phyloP scores from a whole-genome alignment of 2,797 vertebrate genomes.

The Pseudochirops corinnae region DNA sequence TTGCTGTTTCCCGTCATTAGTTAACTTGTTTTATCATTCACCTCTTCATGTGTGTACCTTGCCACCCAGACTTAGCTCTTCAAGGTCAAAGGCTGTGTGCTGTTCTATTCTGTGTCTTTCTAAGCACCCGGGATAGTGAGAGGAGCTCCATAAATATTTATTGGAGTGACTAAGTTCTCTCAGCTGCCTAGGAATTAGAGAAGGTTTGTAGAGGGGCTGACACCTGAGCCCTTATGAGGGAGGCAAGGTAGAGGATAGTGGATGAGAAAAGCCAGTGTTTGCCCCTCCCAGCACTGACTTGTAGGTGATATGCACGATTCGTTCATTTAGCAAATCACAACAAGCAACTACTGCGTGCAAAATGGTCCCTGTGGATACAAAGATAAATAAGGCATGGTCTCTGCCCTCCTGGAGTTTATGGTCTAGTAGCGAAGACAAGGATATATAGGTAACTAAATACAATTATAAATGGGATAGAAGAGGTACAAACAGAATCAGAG shows the following conservation, averaged over 20 bases:
- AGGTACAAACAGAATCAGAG: neutral
- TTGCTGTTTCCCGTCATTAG: neutral
- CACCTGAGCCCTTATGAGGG: neutral
- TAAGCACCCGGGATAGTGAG: neutral
- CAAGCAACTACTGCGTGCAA: neutral
- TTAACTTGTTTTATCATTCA: neutral
- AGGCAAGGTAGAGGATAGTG: neutral
- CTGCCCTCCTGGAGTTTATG: neutral
- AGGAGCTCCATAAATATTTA: slow-evolving; percentile 8
- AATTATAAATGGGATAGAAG: neutral
- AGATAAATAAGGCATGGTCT: neutral
- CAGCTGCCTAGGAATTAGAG: slow-evolving; percentile 22
- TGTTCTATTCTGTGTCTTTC: neutral
- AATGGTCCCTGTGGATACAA: neutral
- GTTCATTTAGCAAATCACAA: neutral
- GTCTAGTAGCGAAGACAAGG: neutral
- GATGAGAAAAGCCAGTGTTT: neutral
- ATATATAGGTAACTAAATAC: neutral
- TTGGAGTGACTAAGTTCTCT: slow-evolving; percentile 20
- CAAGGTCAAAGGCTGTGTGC: neutral
- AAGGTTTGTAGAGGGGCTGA: slow-evolving; percentile 25
- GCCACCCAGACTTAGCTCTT: neutral
- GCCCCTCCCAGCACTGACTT: neutral
- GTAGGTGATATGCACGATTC: neutral
- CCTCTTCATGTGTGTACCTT: slow-evolving; percentile 1